phyloP scores from a whole-genome alignment of 2,113 vertebrate species.

The Odontophorus gujanensis region DNA sequence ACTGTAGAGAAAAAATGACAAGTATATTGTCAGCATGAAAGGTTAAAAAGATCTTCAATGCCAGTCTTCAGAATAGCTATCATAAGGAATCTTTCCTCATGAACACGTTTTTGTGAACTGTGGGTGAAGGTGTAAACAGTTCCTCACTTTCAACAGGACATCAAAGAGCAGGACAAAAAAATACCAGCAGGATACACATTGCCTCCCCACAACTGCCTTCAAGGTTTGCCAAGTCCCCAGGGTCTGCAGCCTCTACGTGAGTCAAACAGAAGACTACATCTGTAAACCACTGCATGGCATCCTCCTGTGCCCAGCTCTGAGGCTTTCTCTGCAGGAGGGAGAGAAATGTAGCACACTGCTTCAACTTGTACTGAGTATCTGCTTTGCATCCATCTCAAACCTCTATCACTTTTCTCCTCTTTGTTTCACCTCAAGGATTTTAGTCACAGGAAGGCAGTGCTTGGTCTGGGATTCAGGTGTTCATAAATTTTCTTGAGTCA shows the following conservation, averaged over 20 bases:
- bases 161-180: not conserved
- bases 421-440: not conserved
- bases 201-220: not conserved
- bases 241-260: accelerated
- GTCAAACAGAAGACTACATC: not conserved
- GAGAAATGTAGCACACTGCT: not conserved
- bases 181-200: accelerated
- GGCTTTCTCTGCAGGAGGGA: not conserved
- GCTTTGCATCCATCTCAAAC: not conserved
- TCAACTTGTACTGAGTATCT: not conserved
- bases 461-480: not conserved
- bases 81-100: accelerated
- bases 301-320: not conserved
- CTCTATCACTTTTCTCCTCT: not conserved
- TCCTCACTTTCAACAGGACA: not conserved
- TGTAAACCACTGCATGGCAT: not conserved
- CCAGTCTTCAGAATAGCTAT: not conserved
- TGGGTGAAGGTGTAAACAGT: not conserved
- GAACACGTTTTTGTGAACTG: not conserved
- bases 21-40: not conserved
- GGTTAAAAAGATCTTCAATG: not conserved
- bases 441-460: not conserved
- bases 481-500: not conserved
- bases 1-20: not conserved
- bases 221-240: not conserved